Conservation (phyloP, 2,113 vertebrate genomes). For the Emberiza fucata region DNA sequence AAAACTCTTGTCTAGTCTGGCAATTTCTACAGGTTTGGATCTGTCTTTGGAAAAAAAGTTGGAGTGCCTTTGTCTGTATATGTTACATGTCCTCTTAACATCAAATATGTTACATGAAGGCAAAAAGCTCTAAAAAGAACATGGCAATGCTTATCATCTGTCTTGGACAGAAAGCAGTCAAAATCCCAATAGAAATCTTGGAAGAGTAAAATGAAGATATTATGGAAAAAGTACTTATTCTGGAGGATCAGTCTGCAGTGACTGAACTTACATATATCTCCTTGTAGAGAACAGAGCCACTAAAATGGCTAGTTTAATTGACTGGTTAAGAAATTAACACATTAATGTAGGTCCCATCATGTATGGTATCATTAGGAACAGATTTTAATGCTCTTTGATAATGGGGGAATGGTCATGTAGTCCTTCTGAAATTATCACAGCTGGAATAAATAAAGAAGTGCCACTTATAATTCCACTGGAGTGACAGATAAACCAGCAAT, state of each 20-base stretch:
- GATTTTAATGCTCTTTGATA: background rate
- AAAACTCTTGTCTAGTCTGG: background rate
- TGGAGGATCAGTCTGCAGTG: background rate
- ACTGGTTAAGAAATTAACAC: background rate
- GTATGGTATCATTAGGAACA: background rate
- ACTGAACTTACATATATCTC: background rate
- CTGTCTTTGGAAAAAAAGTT: background rate
- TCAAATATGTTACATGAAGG: background rate
- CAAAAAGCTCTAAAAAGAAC: background rate
- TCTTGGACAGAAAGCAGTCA: background rate
- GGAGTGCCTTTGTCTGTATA: background rate
- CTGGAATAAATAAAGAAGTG: background rate
- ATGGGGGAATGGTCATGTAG: background rate
- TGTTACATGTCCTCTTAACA: background rate
- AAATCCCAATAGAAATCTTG: background rate
- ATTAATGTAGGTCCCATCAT: background rate
- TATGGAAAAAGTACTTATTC: background rate
- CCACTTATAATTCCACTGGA: background rate
- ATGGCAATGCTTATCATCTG: background rate
- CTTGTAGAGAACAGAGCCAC: background rate
- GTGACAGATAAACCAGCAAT: background rate
- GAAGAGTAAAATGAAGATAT: background rate
- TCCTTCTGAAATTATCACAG: background rate
- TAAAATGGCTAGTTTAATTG: background rate
- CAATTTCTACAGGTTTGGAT: background rate